These are phyloP conservation scores for Heliconius cydno DNA, from an alignment of 2,888 invertebrate species.

Conservation along the genomic window DNA sequence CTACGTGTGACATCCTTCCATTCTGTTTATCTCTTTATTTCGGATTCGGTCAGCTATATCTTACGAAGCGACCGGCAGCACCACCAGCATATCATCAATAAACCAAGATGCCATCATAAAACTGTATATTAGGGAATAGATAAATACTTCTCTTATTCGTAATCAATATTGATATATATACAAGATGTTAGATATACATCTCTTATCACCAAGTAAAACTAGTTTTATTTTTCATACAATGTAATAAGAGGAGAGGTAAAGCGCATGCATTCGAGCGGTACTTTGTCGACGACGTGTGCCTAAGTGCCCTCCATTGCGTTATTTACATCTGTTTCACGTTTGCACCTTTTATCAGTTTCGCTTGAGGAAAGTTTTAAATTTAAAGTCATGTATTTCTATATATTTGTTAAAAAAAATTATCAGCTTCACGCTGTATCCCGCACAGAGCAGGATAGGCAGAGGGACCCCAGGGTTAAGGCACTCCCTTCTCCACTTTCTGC, in stretches of 20 bases:
- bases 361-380: too few species aligned
- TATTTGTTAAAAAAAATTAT: too few species aligned
- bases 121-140: not conserved
- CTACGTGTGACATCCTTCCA: too few species aligned
- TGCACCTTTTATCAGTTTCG: not conserved
- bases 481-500: too few species aligned
- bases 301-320: not conserved
- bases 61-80: not conserved
- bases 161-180: not conserved
- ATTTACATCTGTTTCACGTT: slow-evolving; percentile 7
- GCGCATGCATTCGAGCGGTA: not conserved
- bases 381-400: not conserved
- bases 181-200: too few species aligned
- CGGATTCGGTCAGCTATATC: too few species aligned
- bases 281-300: slow-evolving; percentile 4
- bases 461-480: too few species aligned
- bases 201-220: too few species aligned
- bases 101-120: not conserved
- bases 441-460: too few species aligned
- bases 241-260: not conserved
- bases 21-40: too few species aligned
- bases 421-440: too few species aligned
- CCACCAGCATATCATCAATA: not conserved
- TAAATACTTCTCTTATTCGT: not conserved
- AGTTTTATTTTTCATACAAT: slow-evolving; percentile 5